These are phyloP conservation scores for Nanger granti DNA, from an alignment of 2,113 vertebrate species.

Conservation along the genomic window DNA sequence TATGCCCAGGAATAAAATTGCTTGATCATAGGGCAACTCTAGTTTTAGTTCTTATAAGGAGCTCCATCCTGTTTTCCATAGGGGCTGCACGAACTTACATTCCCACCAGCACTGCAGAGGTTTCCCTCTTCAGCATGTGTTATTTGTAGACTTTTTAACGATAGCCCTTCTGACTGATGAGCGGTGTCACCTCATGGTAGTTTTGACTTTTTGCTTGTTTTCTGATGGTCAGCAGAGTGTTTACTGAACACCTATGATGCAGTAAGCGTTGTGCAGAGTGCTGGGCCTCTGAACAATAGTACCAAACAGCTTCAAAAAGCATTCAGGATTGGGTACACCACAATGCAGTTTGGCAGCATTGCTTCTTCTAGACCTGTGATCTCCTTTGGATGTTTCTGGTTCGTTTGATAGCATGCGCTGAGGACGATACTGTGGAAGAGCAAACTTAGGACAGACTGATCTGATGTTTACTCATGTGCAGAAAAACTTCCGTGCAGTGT, in stretches of 20 bases:
- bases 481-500: fast-evolving
- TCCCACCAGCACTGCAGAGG: background rate
- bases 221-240: background rate
- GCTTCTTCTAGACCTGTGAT: fast-evolving
- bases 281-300: background rate
- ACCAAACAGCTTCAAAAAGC: background rate
- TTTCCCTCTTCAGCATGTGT: background rate
- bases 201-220: background rate
- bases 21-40: background rate
- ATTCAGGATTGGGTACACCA: fast-evolving
- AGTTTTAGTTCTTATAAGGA: background rate
- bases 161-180: background rate
- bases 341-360: fast-evolving
- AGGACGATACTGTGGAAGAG: fast-evolving
- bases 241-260: fast-evolving
- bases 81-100: background rate
- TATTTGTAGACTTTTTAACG: background rate
- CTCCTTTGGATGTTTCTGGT: no score
- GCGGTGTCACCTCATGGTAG: background rate
- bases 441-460: fast-evolving
- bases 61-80: background rate
- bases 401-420: fast-evolving
- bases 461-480: fast-evolving
- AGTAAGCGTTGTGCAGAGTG: fast-evolving
- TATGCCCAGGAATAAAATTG: background rate